Evolutionary conservation across 2,888 invertebrate genomes (phyloP), one percentile per base, ranked within the genome.

Genomic region (Callosobruchus maculatus): DNA sequence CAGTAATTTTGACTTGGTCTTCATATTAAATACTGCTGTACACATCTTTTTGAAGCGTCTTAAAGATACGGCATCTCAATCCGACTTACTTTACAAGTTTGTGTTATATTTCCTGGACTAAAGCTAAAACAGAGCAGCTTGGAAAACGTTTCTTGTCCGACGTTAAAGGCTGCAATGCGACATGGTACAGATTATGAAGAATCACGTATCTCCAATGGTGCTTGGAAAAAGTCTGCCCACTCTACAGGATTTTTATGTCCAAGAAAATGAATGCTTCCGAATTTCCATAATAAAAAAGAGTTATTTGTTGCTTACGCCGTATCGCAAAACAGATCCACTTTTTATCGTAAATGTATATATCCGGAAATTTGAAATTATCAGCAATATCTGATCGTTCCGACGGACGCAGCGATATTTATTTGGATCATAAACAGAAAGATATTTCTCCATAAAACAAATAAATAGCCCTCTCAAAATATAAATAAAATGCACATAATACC

Each of bases 371-470:
- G 74, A 74, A 77, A 77, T 77, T 76, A 77, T 77, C 77, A 73
- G 72, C 73, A 68, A 74, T 77, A 77, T 75, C 74, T 71, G 68
- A 72, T 70, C 71, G 72, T 74, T 72, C 71, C 73, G 73, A 74
- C 71, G 72, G 67, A 72, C 72, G 68, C 20, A 26, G 72, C 68
- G 72, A 74, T 73, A 76, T 74, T 77, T 74, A 74, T 74, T 73
- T 70, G 72, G 72, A 76, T 74, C 76, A 77, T 76, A 78, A 78
- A 78, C 75, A 76, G 75, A 75, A 74, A 75, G 72, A 78, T 77
- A 76, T 78, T 77, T 76, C 74, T 74, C 76, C 75, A 74, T 75
- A 75, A 75, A 78, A 76, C 75, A 74, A 76, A 75, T 76, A 76
- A 76, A 77, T 74, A 71, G 74, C 73, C 66, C 67, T 21, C 71